Conservation (phyloP, 2,888 invertebrate species). For the Auanema freiburgensis region DNA sequence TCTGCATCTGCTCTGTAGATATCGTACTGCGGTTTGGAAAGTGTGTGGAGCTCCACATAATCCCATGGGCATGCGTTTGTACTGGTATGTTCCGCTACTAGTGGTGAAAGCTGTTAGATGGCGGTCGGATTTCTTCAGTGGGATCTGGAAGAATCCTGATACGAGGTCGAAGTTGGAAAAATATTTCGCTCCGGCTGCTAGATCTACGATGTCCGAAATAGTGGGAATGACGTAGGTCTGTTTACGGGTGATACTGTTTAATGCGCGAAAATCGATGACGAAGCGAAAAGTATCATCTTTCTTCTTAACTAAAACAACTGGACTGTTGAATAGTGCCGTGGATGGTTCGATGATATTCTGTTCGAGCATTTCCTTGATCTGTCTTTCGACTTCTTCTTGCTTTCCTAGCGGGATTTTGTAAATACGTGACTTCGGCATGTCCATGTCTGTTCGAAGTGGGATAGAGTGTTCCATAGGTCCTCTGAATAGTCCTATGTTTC, state of each 20-base stretch:
- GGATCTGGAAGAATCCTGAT: constrained; percentile 35
- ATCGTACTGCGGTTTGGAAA: constrained; percentile 9
- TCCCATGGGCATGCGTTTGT: constrained; percentile 10
- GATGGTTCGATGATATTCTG: constrained; percentile 28
- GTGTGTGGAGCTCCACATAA: constrained; percentile 9
- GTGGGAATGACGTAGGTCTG: constrained; percentile 18
- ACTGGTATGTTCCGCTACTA: constrained; percentile 30
- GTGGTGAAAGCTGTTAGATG: constrained; percentile 37
- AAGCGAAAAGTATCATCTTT: constrained; percentile 12
- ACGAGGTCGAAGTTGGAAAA: constrained; percentile 33
- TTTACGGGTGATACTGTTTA: constrained; percentile 22
- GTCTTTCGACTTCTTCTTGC: constrained; percentile 22
- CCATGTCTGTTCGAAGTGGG: constrained; percentile 8
- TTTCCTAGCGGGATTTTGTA: constrained; percentile 18
- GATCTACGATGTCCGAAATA: constrained; percentile 11
- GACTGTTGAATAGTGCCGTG: constrained; percentile 14
- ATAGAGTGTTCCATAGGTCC: constrained; percentile 26
- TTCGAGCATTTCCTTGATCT: constrained; percentile 20
- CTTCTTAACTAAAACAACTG: constrained; percentile 25
- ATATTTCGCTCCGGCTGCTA: constrained; percentile 9
- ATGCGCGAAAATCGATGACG: constrained; percentile 17
- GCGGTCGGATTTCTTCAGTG: constrained; percentile 22
- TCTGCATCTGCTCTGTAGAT: background rate
- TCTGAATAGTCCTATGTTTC: constrained; percentile 22
- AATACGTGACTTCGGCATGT: constrained; percentile 13